phyloP scores from a whole-genome alignment of 1,140 invertebrate genomes.

The Luehdorfia chinensis region DNA sequence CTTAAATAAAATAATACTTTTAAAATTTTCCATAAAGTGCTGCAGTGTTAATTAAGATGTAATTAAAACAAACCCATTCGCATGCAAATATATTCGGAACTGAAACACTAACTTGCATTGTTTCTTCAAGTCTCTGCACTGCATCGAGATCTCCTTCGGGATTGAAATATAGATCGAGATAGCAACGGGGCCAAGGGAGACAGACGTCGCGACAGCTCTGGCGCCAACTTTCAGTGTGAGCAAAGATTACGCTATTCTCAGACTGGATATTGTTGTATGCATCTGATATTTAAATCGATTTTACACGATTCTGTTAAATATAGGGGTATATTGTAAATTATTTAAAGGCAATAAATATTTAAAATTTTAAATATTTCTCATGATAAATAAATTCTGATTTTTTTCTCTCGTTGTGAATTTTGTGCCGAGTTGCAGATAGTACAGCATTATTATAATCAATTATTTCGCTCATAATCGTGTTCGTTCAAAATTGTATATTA shows the following conservation, averaged over 20 bases:
- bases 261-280: slow-evolving; percentile 3
- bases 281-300: no score
- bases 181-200: slow-evolving; percentile 14
- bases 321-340: background rate
- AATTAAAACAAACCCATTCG: background rate
- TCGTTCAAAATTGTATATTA: no score
- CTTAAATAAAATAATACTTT: no score
- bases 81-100: slow-evolving; percentile 7
- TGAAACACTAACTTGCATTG: slow-evolving; percentile 1
- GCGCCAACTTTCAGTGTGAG: slow-evolving; percentile 32
- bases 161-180: slow-evolving; percentile 20
- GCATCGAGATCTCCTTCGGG: background rate
- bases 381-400: no score
- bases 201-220: slow-evolving; percentile 47
- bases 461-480: no score
- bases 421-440: no score
- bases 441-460: no score
- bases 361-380: background rate
- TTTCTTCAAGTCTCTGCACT: background rate
- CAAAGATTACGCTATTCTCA: slow-evolving; percentile 22
- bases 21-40: slow-evolving; percentile 2
- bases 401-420: no score
- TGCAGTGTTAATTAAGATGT: slow-evolving; percentile 1
- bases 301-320: no score
- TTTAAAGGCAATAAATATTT: slow-evolving; percentile 26